Evolutionary conservation across 2,113 vertebrate species (phyloP), one percentile per base, ranked within the genome.

Genomic region (Acanthisitta chloris): DNA sequence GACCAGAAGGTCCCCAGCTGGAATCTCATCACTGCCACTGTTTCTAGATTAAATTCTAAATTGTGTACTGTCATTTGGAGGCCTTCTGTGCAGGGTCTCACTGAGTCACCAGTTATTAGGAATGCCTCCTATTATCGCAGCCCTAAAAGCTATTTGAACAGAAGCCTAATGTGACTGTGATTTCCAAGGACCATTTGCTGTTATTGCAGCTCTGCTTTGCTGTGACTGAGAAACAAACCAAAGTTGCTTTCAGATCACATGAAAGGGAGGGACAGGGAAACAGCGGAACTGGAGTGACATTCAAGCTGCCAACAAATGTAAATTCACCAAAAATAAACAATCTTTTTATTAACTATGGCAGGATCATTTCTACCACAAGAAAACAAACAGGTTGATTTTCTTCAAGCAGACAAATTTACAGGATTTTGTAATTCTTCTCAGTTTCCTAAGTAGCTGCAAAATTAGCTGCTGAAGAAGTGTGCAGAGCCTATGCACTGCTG

Each of bases 41-140:
- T 96, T 98, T 97, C 96, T 96, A 98, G 97, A 98, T 98, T 97
- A 98, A 98, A 98, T 97, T 98, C 98, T 98, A 98, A 98, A 98
- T 98, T 97, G 98, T 97, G 94, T 96, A 87, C 95, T 97, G 97
- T 97, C 97, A 97, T 98, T 98, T 98, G 97, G 98, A 98, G 97
- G 97, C 98, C 98, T 98, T 98, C 97, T 98, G 98, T 97, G 98
- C 97, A 98, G 96, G 97, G 98, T 97, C 97, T 98, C 84, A 79
- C 93, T 90, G 98, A 98, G 97, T 98, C 98, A 98, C 97, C 97
- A 93, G 97, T 98, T 98, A 98, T 98, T 98, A 98, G 97, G 96
- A 96, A 97, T 97, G 96, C 84, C 97, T 98, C 96, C 96, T 95
- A 98, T 98, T 98, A 98, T 97, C 24, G 2, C 96, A 97, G 92